A percentile compares a stretch with the other conserved stretches of the same genome.
These are phyloP conservation scores for Idris sp. DNA, from an alignment of 1,140 invertebrate genomes.

Conservation along the genomic window DNA sequence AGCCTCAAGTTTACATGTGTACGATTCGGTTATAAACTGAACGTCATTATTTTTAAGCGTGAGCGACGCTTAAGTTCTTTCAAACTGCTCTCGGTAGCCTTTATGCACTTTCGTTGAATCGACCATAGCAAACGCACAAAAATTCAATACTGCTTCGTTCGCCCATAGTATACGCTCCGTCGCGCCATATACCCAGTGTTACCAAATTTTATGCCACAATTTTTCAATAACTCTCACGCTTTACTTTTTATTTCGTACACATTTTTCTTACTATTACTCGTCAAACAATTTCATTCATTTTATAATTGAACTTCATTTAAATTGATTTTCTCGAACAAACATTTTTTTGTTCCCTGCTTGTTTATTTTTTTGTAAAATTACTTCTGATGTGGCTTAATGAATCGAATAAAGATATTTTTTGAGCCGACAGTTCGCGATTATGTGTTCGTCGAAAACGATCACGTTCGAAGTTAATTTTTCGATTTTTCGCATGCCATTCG, in stretches of 20 bases:
- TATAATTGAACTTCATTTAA: not conserved
- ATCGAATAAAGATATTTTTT: conserved; percentile 44
- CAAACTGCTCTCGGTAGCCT: conserved; percentile 52
- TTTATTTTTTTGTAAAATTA: no score
- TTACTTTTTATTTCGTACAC: not conserved
- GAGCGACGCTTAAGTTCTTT: conserved; percentile 42
- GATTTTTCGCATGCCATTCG: conserved; percentile 55
- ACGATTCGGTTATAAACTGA: conserved; percentile 30
- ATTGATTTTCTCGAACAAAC: no score
- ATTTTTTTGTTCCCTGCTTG: no score
- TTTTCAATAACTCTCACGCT: conserved; percentile 5
- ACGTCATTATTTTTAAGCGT: conserved; percentile 48
- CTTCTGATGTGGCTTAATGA: conserved; percentile 15
- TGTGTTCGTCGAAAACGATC: conserved; percentile 48
- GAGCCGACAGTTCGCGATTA: conserved; percentile 2
- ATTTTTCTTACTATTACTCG: no score
- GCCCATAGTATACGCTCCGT: conserved; percentile 70
- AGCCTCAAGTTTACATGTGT: conserved; percentile 8
- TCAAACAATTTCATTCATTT: conserved; percentile 38
- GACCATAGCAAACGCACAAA: conserved; percentile 76
- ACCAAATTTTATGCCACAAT: conserved; percentile 65
- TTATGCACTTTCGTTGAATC: conserved; percentile 76
- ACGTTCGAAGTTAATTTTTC: conserved; percentile 43
- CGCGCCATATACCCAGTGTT: conserved; percentile 72
- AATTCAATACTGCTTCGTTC: conserved; percentile 76